These are phyloP conservation scores for Gadopsis bispinosus DNA, from an alignment of 2,797 vertebrate species.

Conservation along the genomic window DNA sequence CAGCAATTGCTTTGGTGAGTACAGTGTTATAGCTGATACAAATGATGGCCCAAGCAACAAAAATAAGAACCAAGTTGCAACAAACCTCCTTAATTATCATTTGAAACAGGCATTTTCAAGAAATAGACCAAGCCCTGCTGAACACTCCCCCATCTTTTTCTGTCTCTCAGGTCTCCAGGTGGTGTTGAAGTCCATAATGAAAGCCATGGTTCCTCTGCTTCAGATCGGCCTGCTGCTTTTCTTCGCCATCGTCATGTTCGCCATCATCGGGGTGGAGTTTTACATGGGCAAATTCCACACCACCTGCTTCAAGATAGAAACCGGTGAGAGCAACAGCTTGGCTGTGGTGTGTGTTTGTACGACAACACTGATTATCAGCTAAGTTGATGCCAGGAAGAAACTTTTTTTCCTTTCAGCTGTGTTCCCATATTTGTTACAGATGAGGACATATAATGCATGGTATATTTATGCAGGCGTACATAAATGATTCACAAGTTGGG, in stretches of 20 bases:
- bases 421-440: constrained; percentile 4
- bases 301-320: constrained; percentile 90
- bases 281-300: constrained; percentile 98
- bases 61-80: background rate
- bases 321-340: constrained; percentile 83
- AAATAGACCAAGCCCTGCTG: background rate
- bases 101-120: background rate
- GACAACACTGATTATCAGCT: constrained; percentile 17
- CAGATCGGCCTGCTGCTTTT: constrained; percentile 97
- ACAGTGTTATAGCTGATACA: background rate
- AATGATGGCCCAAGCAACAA: background rate
- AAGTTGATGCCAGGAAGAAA: constrained; percentile 2
- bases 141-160: constrained; percentile 4
- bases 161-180: constrained; percentile 91
- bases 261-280: constrained; percentile 97
- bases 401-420: constrained; percentile 11
- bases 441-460: constrained; percentile 17
- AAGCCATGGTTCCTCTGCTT: constrained; percentile 98
- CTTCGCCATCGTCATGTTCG: constrained; percentile 99
- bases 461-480: constrained; percentile 31
- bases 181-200: constrained; percentile 99
- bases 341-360: constrained; percentile 12
- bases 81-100: background rate
- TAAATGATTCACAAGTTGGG: constrained; percentile 53
- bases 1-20: too few species aligned